Conservation (phyloP, 2,113 vertebrate genomes). For the Chionodraco myersi region DNA sequence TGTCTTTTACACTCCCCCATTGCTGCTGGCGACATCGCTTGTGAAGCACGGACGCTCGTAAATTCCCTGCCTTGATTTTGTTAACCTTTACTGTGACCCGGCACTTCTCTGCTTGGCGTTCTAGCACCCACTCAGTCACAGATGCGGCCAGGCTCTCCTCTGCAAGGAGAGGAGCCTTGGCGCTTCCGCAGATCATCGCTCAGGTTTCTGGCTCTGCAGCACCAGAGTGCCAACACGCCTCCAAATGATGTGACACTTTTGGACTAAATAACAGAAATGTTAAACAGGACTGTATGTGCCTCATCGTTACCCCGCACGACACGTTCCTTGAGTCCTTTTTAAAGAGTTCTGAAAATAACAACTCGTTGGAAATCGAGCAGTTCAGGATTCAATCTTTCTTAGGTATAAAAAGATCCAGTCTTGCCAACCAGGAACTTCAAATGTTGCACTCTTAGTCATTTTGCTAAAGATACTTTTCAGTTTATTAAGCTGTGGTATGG, state of each 20-base stretch:
- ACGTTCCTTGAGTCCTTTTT: neutral
- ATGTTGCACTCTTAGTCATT: constrained; percentile 18
- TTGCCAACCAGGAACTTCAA: constrained; percentile 4
- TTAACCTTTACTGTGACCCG: constrained; percentile 80
- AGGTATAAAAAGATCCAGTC: neutral
- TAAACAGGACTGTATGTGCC: constrained; percentile 21
- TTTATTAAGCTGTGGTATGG: neutral
- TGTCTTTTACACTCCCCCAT: constrained; percentile 65
- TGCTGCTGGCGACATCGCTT: constrained; percentile 66
- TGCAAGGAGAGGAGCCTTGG: constrained; percentile 26
- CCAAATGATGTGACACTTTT: constrained; percentile 39
- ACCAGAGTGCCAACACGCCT: constrained; percentile 38
- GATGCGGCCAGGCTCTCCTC: constrained; percentile 60
- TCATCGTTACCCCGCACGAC: constrained; percentile 18
- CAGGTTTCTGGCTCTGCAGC: constrained; percentile 54
- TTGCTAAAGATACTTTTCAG: neutral
- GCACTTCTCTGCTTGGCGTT: constrained; percentile 76
- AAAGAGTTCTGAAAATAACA: neutral
- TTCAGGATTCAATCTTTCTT: constrained; percentile 18
- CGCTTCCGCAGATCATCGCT: constrained; percentile 70
- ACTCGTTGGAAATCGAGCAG: constrained; percentile 17
- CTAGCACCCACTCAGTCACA: constrained; percentile 79
- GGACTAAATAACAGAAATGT: constrained; percentile 24
- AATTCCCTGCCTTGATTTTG: constrained; percentile 83
- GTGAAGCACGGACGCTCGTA: constrained; percentile 75